Evolutionary conservation across 1,140 invertebrate species (phyloP), one percentile per base, ranked within the genome.

Genomic region (Neoseiulus cucumeris): DNA sequence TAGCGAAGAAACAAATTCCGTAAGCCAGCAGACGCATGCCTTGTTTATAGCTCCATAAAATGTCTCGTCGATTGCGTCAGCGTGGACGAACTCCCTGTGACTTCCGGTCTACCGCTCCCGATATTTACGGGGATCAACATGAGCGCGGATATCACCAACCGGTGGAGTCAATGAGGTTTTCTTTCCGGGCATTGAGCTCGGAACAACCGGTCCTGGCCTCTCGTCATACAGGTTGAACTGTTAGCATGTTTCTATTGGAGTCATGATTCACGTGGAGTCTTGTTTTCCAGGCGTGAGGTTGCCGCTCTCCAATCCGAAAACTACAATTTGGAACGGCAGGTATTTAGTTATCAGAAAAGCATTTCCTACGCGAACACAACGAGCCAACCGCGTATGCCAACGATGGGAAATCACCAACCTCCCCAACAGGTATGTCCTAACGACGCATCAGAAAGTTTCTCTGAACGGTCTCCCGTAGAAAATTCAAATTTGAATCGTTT

Each of bases 271-370:
- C n/a, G 42, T 44, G 25, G 7, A 47, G 7, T 6, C 14, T 47
- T 17, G 14, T 47, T 47, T 14, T 17, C 4, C 28, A 87, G 86
- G 72, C 81, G 85, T 33, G 88, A 91, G 75, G 87, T 91, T 66
- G 79, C 81, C 64, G 84, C 84, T 1, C 77, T 91, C 7, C 87
- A 90, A 73, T 83, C 85, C 6, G 88, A 91, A 75, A 90, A 91
- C 73, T 87, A 87, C 73, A 84, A 83, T 39, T 76, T 91, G 67
- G 88, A 91, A 74, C 79, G 87, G 67, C 87, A 91, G 75, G 74
- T 91, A 42, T 86, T 90, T 78, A 87, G 85, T 73, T 90, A 89
- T 73, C 87, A 90, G 74, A 85, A 87, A 74, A 87, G 84, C 70
- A 81, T 89, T 41, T 85, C 86, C n/a, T 85, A 39, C 33, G 33